These are phyloP conservation scores for Nyctibius grandis DNA, from an alignment of 2,797 vertebrate species.

Conservation along the genomic window DNA sequence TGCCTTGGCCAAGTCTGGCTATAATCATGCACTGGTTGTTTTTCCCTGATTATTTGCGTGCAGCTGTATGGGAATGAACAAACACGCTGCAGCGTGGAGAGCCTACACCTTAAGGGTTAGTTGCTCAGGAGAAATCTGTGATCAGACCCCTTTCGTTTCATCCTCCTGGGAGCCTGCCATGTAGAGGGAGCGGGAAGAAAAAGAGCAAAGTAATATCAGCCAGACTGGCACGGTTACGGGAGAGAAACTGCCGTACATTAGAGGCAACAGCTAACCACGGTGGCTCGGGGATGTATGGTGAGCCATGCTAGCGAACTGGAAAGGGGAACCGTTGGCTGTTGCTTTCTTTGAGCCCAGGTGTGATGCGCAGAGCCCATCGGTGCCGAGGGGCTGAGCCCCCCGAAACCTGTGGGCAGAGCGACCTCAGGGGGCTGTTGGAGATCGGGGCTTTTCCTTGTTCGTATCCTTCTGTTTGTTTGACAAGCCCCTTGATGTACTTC, in stretches of 20 bases:
- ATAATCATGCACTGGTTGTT: background rate
- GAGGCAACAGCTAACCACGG: background rate
- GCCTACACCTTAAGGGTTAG: background rate
- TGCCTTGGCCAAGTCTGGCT: background rate
- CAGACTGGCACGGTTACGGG: background rate
- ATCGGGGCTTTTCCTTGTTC: background rate
- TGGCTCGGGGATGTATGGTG: background rate
- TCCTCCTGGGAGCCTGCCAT: background rate
- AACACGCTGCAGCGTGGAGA: background rate
- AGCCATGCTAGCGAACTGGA: background rate
- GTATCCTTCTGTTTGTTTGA: background rate
- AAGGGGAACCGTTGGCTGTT: background rate
- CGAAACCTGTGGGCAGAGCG: fast-evolving
- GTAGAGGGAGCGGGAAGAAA: background rate
- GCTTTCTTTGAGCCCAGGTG: background rate
- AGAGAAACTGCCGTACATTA: background rate
- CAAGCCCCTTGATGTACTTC: background rate
- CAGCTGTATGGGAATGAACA: background rate
- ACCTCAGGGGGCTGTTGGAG: background rate
- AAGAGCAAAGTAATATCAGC: background rate
- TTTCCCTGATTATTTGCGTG: background rate
- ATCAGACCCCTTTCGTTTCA: background rate
- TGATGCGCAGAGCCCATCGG: fast-evolving
- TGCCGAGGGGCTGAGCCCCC: background rate
- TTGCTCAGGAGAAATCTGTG: background rate